Evolutionary conservation across 2,888 invertebrate genomes (phyloP).

Genomic region (Euzetes globulus): DNA sequence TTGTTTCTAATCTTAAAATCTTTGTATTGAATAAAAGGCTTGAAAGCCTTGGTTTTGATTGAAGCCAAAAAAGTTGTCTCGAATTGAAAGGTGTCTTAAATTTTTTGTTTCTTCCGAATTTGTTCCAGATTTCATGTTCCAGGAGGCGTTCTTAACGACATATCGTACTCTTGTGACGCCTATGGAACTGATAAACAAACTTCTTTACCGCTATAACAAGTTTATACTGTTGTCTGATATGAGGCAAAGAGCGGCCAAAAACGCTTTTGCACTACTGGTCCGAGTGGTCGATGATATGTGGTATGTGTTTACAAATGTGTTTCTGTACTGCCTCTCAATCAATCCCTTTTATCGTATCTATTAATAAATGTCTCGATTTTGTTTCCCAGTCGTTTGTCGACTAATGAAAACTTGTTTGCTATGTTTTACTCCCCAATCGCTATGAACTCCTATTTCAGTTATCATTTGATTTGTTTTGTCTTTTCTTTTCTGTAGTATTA

Average conservation of each 20-base stretch:
- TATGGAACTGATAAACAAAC: conserved; percentile 70
- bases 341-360: not conserved
- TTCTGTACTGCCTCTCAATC: not conserved
- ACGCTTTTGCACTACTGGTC: conserved; percentile 85
- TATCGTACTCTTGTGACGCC: conserved; percentile 92
- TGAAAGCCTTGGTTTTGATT: not conserved
- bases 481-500: conserved; percentile 11
- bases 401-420: conserved; percentile 14
- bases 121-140: conserved; percentile 72
- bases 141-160: conserved; percentile 96
- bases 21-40: no score
- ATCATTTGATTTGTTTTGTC: not conserved
- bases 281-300: conserved; percentile 92
- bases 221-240: conserved; percentile 58
- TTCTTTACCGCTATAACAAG: conserved; percentile 68
- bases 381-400: not conserved
- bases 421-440: not conserved
- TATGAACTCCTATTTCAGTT: not conserved
- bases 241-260: conserved; percentile 54
- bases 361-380: not conserved
- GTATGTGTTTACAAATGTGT: conserved; percentile 51
- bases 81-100: not conserved
- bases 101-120: not conserved
- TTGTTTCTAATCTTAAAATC: no score
- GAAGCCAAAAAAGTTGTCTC: not conserved